Percentiles rank a stretch among this genome's conserved stretches.
Conservation (phyloP, 2,888 invertebrate genomes). For the Morinoia aosen region DNA sequence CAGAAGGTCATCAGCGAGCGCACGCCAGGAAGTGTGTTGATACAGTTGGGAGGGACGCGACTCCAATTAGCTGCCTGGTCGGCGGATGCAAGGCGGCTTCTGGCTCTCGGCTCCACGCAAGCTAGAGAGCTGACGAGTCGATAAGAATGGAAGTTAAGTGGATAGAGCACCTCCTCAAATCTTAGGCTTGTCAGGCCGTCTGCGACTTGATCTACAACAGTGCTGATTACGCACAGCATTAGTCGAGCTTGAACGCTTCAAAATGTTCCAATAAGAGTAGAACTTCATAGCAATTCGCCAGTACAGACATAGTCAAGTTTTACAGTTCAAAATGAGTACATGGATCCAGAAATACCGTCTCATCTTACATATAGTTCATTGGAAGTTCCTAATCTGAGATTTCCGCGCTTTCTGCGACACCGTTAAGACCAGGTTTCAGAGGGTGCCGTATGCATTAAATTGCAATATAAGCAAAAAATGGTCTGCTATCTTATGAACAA, state of each 20-base stretch:
- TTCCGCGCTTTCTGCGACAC: background rate
- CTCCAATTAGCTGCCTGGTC: slow-evolving; percentile 47
- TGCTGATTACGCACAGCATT: background rate
- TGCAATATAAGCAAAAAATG: background rate
- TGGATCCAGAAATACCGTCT: background rate
- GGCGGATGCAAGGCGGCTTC: slow-evolving; percentile 46
- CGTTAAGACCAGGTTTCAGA: background rate
- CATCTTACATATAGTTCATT: background rate
- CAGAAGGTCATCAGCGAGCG: slow-evolving; percentile 51
- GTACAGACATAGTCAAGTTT: background rate
- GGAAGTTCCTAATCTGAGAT: background rate
- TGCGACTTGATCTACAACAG: background rate
- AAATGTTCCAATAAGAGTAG: background rate
- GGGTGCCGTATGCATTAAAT: background rate
- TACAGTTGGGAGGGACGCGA: slow-evolving; percentile 51
- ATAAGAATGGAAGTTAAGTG: slow-evolving; percentile 15
- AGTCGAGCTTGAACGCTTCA: background rate
- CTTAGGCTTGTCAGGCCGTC: background rate
- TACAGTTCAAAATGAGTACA: background rate
- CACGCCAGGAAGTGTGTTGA: slow-evolving; percentile 52
- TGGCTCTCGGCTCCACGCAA: slow-evolving; percentile 24
- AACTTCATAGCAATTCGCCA: background rate
- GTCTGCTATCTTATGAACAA: background rate
- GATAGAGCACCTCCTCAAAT: background rate
- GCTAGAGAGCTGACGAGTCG: slow-evolving; percentile 6